Evolutionary conservation across 1,140 invertebrate genomes (phyloP).

Genomic region (Planococcus citri): DNA sequence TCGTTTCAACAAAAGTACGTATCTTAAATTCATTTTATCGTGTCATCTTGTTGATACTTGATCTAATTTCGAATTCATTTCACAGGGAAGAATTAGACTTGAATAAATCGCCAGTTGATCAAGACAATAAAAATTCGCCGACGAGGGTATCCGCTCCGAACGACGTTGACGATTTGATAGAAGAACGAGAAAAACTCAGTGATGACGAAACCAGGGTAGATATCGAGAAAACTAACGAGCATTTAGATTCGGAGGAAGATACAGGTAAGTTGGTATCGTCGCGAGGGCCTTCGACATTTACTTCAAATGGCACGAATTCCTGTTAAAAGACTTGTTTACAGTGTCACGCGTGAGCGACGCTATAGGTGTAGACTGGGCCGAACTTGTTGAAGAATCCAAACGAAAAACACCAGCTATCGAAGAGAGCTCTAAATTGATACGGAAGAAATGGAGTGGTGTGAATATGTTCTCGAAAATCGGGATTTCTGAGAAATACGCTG

Average conservation of each 20-base stretch:
- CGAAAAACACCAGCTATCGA: slow-evolving; percentile 33
- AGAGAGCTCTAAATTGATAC: slow-evolving; percentile 40
- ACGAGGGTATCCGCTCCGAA: background rate
- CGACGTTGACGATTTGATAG: background rate
- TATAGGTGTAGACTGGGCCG: slow-evolving; percentile 83
- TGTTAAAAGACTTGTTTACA: slow-evolving; percentile 56
- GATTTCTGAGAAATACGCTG: slow-evolving; percentile 54
- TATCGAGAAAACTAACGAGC: slow-evolving; percentile 9
- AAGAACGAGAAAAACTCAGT: background rate
- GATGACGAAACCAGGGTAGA: background rate
- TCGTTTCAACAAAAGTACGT: background rate
- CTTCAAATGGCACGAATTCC: background rate
- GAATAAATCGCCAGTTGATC: background rate
- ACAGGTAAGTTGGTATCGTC: background rate
- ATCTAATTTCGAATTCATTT: background rate
- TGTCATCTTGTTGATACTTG: background rate
- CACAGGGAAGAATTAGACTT: background rate
- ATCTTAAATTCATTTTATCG: background rate
- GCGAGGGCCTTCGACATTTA: background rate
- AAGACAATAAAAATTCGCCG: background rate
- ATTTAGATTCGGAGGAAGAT: slow-evolving; percentile 1
- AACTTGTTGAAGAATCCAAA: slow-evolving; percentile 44
- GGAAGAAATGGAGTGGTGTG: slow-evolving; percentile 62
- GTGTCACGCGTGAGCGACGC: slow-evolving; percentile 64
- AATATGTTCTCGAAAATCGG: slow-evolving; percentile 56